Evolutionary conservation across 2,113 vertebrate species (phyloP), one percentile per base, ranked within the genome.

Genomic region (Otolemur garnettii): DNA sequence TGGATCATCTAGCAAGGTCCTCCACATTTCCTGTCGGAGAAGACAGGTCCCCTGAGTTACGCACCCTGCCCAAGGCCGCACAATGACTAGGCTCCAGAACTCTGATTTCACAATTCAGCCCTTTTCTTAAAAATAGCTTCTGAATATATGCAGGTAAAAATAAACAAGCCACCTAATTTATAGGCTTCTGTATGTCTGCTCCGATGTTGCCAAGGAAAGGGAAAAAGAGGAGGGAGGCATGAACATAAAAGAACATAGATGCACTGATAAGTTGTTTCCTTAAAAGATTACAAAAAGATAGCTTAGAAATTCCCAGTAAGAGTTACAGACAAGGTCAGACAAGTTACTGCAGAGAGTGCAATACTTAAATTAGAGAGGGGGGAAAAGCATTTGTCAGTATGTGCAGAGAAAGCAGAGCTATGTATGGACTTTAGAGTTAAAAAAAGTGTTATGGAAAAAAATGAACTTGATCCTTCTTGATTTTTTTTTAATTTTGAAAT

Each of bases 401-500:
- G 21, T 15, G 11, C 18, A 78, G 19, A 92, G 21, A n/a, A 74
- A 7, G 59, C 80, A 22, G 24, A 33, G 1, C 15, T 84, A 7
- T 10, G 12, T 80, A 7, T 10, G 38, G 3, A 60, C 13, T 35
- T 87, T 86, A 64, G 2, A 68, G 5, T 4, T 60, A 9, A n/a
- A 83, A 94, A 84, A 53, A 69, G 4, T n/a, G n/a, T 53, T 91
- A 81, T 30, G 21, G 22, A 50, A n/a, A 72, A 72, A 78, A 81
- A 55, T 55, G 28, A 94, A 83, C 7, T 64, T 42, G 33, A 93
- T 86, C 91, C 74, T 92, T 26, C 42, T 89, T 78, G 5, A 66
- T 80, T 95, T 86, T 93, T 87, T 50, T 91, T 91, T 26, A 62
- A 71, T 78, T 93, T 87, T 79, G 26, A 75, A 81, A 86, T 90